Base-by-base conservation (phyloP, 2,797 vertebrate genomes). In the Hoplostethus mediterraneus region DNA sequence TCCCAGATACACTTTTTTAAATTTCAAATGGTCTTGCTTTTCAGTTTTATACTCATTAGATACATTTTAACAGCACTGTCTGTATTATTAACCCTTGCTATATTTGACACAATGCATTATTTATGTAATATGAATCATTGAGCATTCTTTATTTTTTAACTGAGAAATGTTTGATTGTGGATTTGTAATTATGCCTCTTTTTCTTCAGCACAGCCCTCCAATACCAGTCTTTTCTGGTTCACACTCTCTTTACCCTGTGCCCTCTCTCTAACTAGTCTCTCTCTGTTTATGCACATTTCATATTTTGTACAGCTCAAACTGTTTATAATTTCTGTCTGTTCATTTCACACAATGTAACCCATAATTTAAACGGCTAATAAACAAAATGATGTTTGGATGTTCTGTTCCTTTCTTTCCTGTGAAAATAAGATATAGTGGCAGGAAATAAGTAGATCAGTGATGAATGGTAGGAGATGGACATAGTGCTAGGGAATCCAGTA, bases 271-370 rank as follows among this genome's bases (percentile, higher is more conserved):
- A 25, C 45, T 72, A 52, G 12, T 64, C 7, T 69, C 9, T 44
- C 38, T 57, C 59, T 64, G 21, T 79, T 60, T 38, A 64, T 77
- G 62, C 55, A 63, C 28, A 60, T 61, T 63, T 68, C 42, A 2
- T 14, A 69, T 40, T 83, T 77, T 82, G 72, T 84, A 83, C 61
- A 79, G 60, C 62, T 66, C 10, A 55, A 73, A 40, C 17, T 75
- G 42, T 73, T 75, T 70, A 8, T 51, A 3, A 70, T 60, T 67
- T 80, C 16, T 59, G 13, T 57, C 31, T 80, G 67, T 80, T 65
- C 54, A 68, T 67, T 71, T 59, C 48, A 79, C 54, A 55, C 44
- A 21, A 12, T 82, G 63, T 76, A 73, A 74, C 45, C 63, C 48
- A 14, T 52, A 64, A 76, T 78, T 79, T 62, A 69, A 77, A 70